These are phyloP conservation scores for Piaya cayana DNA, from an alignment of 2,113 vertebrate species.

Conservation along the genomic window DNA sequence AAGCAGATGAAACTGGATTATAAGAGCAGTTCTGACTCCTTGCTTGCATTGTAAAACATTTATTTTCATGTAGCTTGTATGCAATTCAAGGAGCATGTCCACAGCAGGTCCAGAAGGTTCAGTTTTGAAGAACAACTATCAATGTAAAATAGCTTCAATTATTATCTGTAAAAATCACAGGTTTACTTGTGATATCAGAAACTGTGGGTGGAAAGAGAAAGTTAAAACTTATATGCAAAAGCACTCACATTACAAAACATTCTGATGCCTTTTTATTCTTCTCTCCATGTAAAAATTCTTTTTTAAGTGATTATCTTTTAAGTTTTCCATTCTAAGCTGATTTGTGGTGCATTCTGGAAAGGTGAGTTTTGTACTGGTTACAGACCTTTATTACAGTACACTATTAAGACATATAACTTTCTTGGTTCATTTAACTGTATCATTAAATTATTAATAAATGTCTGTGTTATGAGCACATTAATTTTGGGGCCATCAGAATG, in stretches of 20 bases:
- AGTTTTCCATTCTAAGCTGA: neutral
- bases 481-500: slow-evolving; percentile 21
- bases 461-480: slow-evolving; percentile 1
- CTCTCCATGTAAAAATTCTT: neutral
- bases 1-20: neutral
- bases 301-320: neutral
- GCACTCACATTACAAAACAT: neutral
- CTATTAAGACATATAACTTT: neutral
- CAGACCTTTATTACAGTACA: neutral
- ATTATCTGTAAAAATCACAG: neutral
- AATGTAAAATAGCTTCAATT: neutral
- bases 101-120: neutral
- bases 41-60: neutral
- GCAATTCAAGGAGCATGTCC: neutral
- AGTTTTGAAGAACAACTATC: neutral
- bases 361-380: neutral
- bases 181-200: neutral
- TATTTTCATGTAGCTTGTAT: neutral
- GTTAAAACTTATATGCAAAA: neutral
- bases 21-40: neutral
- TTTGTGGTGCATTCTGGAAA: neutral
- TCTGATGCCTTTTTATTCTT: neutral
- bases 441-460: slow-evolving; percentile 40
- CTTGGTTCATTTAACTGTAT: slow-evolving; percentile 25
- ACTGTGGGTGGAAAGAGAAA: neutral